Evolutionary conservation across 2,888 invertebrate species (phyloP).

Genomic region (Eupsilia transversa): DNA sequence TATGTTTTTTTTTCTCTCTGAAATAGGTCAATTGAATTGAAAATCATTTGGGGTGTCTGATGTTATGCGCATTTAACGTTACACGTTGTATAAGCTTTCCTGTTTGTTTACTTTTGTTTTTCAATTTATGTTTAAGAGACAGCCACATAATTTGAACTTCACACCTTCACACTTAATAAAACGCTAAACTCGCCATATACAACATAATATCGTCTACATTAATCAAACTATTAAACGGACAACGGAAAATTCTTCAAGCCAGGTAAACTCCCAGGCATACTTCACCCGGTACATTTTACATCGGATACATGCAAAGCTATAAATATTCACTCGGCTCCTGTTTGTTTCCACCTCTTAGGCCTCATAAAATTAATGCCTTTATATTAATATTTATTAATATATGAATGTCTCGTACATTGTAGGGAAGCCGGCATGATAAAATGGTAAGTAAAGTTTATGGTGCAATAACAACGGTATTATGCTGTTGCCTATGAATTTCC

Average conservation of each 20-base stretch:
- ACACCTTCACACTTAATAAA: neutral
- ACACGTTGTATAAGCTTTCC: neutral
- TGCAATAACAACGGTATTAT: slow-evolving; percentile 83
- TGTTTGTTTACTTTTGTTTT: neutral
- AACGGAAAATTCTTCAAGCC: slow-evolving; percentile 68
- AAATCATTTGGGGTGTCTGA: no score
- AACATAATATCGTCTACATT: slow-evolving; percentile 67
- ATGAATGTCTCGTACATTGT: slow-evolving; percentile 78
- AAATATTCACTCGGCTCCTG: slow-evolving; percentile 87
- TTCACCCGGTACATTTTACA: slow-evolving; percentile 76
- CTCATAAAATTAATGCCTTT: slow-evolving; percentile 87
- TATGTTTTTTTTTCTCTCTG: no score
- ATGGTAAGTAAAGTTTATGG: slow-evolving; percentile 87
- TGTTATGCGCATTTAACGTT: no score
- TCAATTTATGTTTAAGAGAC: neutral
- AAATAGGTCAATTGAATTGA: no score
- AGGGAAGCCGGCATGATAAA: slow-evolving; percentile 83
- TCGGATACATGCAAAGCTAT: slow-evolving; percentile 82
- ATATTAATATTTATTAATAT: slow-evolving; percentile 89
- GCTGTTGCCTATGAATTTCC: slow-evolving; percentile 79
- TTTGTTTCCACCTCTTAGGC: slow-evolving; percentile 87
- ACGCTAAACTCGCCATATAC: slow-evolving; percentile 37
- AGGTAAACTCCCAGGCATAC: slow-evolving; percentile 68
- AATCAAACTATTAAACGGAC: slow-evolving; percentile 71
- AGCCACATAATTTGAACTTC: neutral